Percentiles rank a stretch among this genome's conserved stretches.
phyloP scores from a whole-genome alignment of 1,140 invertebrate genomes.

The Papilio dardanus region DNA sequence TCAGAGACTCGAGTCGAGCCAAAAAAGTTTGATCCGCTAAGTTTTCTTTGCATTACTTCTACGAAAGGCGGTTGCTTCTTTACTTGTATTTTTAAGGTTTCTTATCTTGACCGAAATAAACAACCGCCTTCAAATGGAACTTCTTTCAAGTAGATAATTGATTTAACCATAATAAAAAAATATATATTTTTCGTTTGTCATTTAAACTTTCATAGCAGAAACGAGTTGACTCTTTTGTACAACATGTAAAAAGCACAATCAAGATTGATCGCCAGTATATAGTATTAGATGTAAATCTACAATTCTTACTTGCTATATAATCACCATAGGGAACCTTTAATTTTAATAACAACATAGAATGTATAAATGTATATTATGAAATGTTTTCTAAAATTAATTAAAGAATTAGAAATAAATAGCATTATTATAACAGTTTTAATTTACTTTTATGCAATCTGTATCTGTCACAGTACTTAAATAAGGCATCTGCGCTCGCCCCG shows the following conservation, averaged over 20 bases:
- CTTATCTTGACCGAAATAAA: background rate
- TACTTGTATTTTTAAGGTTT: slow-evolving; percentile 49
- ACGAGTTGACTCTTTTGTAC: no score
- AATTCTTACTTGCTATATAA: background rate
- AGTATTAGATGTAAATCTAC: background rate
- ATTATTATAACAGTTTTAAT: slow-evolving; percentile 32
- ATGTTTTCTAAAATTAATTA: background rate
- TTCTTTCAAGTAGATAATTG: no score
- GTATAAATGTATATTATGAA: no score
- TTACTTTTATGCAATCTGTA: slow-evolving; percentile 25
- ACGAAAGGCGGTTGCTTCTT: slow-evolving; percentile 41
- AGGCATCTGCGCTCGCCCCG: slow-evolving; percentile 48
- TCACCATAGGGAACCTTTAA: background rate
- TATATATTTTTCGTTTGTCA: no score
- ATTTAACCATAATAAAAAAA: no score
- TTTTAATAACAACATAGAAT: background rate
- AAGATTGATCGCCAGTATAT: no score
- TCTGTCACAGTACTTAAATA: slow-evolving; percentile 17
- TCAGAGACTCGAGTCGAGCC: slow-evolving; percentile 27
- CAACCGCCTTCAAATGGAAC: slow-evolving; percentile 14
- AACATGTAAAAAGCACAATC: no score
- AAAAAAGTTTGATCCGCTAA: slow-evolving; percentile 60
- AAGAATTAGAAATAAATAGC: no score
- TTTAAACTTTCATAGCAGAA: no score
- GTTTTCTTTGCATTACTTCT: slow-evolving; percentile 51